phyloP scores from a whole-genome alignment of 2,113 vertebrate species.

The Psittacula cyanocephala region DNA sequence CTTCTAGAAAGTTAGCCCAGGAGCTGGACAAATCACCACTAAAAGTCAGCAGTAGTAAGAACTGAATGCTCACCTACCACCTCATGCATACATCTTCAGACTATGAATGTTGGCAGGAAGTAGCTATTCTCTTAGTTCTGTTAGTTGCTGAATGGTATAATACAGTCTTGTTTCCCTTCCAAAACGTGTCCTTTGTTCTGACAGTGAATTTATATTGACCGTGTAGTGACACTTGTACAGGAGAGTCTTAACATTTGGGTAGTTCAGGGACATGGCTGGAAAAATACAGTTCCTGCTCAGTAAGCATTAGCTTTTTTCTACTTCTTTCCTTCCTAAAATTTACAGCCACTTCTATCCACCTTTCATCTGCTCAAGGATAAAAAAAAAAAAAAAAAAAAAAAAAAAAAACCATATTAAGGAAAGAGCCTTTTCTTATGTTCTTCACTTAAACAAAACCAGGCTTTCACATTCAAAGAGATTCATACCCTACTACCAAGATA shows the following conservation, averaged over 20 bases:
- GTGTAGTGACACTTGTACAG: neutral
- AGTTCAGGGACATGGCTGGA: neutral
- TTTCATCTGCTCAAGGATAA: constrained; percentile 19
- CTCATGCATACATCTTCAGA: neutral
- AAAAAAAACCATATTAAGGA: neutral
- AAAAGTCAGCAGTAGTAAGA: neutral
- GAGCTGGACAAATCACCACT: neutral
- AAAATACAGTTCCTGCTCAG: constrained; percentile 29
- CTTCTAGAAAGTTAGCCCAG: neutral
- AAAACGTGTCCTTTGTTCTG: constrained; percentile 36
- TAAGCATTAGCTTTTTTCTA: constrained; percentile 31
- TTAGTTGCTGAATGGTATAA: neutral
- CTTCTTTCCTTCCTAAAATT: constrained; percentile 49
- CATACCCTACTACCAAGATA: constrained; percentile 44
- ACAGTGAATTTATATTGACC: constrained; percentile 14
- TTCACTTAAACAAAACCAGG: constrained; percentile 41
- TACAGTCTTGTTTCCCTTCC: constrained; percentile 9
- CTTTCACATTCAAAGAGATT: constrained; percentile 56
- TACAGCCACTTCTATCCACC: constrained; percentile 14
- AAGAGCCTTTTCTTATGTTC: constrained; percentile 15
- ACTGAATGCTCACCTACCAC: constrained; percentile 19
- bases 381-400: neutral
- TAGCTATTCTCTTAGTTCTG: neutral
- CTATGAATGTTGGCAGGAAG: constrained; percentile 37
- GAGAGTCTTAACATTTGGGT: neutral